These are phyloP conservation scores for Rhinolophus ferrumequinum DNA, from an alignment of 2,113 vertebrate species.

Conservation along the genomic window DNA sequence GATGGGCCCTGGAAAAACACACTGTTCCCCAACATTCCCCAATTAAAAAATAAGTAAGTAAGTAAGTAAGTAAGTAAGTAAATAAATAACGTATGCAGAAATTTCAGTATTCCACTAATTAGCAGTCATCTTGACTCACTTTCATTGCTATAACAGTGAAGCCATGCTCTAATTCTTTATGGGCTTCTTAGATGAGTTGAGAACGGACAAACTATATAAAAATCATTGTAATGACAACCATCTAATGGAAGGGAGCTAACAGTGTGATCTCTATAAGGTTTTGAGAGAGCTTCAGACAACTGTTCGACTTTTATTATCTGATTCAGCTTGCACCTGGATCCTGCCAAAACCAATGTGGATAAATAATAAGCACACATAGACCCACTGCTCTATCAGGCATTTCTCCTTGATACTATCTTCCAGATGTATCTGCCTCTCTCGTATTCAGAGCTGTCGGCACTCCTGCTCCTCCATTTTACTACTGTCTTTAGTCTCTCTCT, in stretches of 20 bases:
- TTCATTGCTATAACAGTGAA: neutral
- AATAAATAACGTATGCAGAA: neutral
- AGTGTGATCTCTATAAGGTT: conserved; percentile 24
- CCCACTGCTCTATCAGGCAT: neutral
- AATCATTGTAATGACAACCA: conserved; percentile 23
- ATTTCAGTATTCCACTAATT: neutral
- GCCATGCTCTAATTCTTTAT: neutral
- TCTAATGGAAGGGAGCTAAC: conserved; percentile 7
- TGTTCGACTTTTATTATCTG: conserved; percentile 58
- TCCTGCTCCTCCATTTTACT: conserved; percentile 44
- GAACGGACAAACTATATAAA: conserved; percentile 28
- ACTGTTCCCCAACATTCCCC: too few relatives aligned
- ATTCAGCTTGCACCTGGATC: conserved; percentile 56
- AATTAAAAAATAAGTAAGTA: too few relatives aligned
- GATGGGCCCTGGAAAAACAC: too few relatives aligned
- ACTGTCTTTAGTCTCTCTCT: conserved; percentile 40
- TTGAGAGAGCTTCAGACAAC: conserved; percentile 3
- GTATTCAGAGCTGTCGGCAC: conserved; percentile 31
- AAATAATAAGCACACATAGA: neutral
- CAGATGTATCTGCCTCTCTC: conserved; percentile 45
- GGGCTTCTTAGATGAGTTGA: neutral
- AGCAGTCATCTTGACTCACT: neutral
- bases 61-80: too few relatives aligned
- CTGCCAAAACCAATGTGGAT: neutral
- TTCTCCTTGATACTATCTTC: conserved; percentile 48